phyloP scores from a whole-genome alignment of 2,113 vertebrate genomes.

The Sebastes schlegelii region DNA sequence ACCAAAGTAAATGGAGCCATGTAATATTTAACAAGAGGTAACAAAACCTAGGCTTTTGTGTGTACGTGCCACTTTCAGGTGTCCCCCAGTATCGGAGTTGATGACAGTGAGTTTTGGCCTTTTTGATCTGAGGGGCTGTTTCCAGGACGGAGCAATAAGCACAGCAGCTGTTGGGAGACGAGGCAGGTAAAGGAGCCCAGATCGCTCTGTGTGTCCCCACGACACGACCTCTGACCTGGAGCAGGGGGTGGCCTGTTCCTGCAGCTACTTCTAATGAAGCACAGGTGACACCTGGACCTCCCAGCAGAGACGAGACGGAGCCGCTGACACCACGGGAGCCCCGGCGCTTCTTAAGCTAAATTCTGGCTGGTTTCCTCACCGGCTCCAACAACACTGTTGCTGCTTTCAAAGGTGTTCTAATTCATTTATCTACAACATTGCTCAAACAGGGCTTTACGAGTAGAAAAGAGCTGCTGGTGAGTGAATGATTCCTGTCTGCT shows the following conservation, averaged over 20 bases:
- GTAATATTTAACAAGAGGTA: background rate
- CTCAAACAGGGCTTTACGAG: slow-evolving; percentile 7
- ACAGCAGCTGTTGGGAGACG: slow-evolving; percentile 54
- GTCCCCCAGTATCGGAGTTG: background rate
- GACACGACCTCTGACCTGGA: slow-evolving; percentile 61
- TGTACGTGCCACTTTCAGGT: slow-evolving; percentile 21
- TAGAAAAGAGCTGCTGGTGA: slow-evolving; percentile 15
- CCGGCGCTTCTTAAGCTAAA: background rate
- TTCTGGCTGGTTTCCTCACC: background rate
- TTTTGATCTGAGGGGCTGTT: slow-evolving; percentile 36
- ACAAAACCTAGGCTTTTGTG: background rate
- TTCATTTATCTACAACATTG: background rate
- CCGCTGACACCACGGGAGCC: background rate
- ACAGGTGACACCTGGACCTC: slow-evolving; percentile 47
- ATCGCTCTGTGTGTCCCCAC: background rate
- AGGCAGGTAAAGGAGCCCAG: slow-evolving; percentile 28
- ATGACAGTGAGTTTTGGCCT: slow-evolving; percentile 29
- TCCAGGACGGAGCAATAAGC: slow-evolving; percentile 45
- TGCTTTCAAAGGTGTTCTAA: background rate
- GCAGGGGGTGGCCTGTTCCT: slow-evolving; percentile 10
- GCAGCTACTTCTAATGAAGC: slow-evolving; percentile 28
- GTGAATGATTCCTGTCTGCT: slow-evolving; percentile 34
- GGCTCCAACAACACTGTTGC: background rate
- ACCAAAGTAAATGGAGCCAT: background rate
- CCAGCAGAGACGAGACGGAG: background rate